Evolutionary conservation across 2,113 vertebrate species (phyloP).

Genomic region (Azemiops feae): DNA sequence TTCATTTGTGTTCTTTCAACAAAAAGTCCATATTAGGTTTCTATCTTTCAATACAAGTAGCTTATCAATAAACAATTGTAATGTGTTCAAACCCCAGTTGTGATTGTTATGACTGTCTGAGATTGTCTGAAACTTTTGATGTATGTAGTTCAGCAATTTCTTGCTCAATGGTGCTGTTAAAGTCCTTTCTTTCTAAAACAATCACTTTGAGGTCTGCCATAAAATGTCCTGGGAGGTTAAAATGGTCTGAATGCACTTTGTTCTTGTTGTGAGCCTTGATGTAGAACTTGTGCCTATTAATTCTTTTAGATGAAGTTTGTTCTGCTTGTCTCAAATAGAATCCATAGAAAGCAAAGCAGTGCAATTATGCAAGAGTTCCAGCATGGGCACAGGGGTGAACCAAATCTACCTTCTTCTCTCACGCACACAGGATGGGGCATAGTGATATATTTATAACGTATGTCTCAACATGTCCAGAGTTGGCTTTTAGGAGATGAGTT

Average conservation of each 20-base stretch:
- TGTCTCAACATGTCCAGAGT: not conserved
- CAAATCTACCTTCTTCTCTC: not conserved
- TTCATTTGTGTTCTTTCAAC: not conserved
- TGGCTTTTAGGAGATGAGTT: not conserved
- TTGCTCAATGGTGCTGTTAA: not conserved
- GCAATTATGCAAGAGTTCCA: not conserved
- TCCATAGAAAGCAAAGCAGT: not conserved
- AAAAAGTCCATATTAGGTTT: not conserved
- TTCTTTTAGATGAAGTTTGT: not conserved
- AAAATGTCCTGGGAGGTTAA: not conserved
- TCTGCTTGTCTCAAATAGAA: not conserved
- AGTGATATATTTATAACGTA: not conserved
- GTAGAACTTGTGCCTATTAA: not conserved
- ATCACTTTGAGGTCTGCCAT: not conserved
- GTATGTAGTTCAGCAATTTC: not conserved
- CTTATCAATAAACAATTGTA: not conserved
- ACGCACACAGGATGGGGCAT: not conserved
- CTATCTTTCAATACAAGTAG: not conserved
- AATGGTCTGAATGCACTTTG: not conserved
- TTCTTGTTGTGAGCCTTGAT: not conserved
- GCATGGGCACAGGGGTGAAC: too few relatives aligned
- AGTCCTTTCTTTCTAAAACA: not conserved
- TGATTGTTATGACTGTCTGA: not conserved
- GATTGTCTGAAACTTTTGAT: not conserved
- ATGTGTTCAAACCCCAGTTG: not conserved